Conservation (phyloP, 2,113 vertebrate genomes). For the Oncorhynchus masou region DNA sequence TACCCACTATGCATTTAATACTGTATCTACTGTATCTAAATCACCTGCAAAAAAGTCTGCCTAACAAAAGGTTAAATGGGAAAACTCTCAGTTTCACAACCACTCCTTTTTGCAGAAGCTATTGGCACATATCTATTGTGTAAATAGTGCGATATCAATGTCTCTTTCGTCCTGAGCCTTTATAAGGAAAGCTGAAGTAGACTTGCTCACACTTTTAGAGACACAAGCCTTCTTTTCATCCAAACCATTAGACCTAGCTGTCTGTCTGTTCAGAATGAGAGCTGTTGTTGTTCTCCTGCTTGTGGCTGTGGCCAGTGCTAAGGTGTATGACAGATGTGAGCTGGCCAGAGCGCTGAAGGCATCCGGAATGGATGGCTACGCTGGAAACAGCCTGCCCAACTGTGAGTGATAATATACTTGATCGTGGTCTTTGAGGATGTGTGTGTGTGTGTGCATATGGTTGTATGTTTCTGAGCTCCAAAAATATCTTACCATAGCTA, state of each 20-base stretch:
- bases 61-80: too few species aligned
- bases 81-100: not conserved
- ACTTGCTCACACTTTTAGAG: not conserved
- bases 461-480: too few species aligned
- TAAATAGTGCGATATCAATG: too few species aligned
- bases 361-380: constrained; percentile 53
- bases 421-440: not conserved
- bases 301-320: constrained; percentile 42
- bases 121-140: not conserved
- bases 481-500: too few species aligned
- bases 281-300: constrained; percentile 46
- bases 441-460: too few species aligned
- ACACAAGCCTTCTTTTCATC: not conserved
- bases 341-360: constrained; percentile 55
- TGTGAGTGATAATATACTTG: constrained; percentile 60
- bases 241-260: not conserved
- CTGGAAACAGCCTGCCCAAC: constrained; percentile 62
- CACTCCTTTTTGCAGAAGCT: not conserved
- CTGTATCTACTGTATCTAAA: too few species aligned
- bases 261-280: constrained; percentile 20
- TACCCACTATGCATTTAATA: too few species aligned
- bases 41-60: too few species aligned
- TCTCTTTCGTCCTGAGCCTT: not conserved
- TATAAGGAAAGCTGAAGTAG: not conserved
- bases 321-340: constrained; percentile 53